Conservation (phyloP, 2,113 vertebrate species). For the Rostratula benghalensis region DNA sequence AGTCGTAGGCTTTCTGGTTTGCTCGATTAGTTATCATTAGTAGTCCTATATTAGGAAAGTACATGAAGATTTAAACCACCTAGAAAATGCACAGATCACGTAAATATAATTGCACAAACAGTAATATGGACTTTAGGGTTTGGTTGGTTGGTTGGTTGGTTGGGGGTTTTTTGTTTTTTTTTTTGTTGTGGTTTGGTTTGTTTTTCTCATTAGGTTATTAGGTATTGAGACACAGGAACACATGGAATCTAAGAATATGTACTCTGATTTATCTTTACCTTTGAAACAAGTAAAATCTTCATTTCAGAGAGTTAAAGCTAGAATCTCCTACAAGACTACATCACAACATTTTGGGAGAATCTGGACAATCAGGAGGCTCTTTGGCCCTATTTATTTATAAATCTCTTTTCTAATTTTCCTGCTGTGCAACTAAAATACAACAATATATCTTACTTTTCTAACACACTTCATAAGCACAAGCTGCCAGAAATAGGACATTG, state of each 20-base stretch:
- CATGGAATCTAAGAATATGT: not conserved
- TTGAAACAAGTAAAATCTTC: not conserved
- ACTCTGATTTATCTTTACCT: not conserved
- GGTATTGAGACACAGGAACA: not conserved
- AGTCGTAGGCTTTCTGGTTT: not conserved
- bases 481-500: not conserved
- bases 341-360: not conserved
- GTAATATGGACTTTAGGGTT: not conserved
- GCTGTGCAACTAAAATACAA: not conserved
- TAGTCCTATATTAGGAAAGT: not conserved
- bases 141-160: too few relatives aligned
- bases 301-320: not conserved
- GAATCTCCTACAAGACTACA: not conserved
- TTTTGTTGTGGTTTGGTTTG: too few relatives aligned
- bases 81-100: not conserved
- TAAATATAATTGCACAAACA: not conserved
- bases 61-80: not conserved
- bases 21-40: not conserved
- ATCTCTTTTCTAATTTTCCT: not conserved
- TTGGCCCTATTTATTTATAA: not conserved
- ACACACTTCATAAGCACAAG: not conserved
- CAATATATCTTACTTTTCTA: not conserved
- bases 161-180: too few relatives aligned
- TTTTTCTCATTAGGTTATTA: not conserved
- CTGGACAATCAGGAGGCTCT: not conserved